Evolutionary conservation across 2,113 vertebrate species (phyloP).

Genomic region (zebrafish (Danio rerio)): GRCz12tu NC_133197.1:30624501-30625000

Average conservation of each 20-base stretch:
- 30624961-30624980: conserved; percentile 13
- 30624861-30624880: conserved; percentile 53
- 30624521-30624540: not conserved
- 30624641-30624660: conserved; percentile 8
- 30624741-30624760: not conserved
- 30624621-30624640: not conserved
- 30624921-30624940: conserved; percentile 51
- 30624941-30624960: conserved; percentile 54
- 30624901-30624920: conserved; percentile 42
- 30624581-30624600: not conserved
- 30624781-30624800: conserved; percentile 19
- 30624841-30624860: conserved; percentile 27
- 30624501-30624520: not conserved
- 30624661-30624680: conserved; percentile 26
- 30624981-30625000: not conserved
- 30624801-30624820: conserved; percentile 17
- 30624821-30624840: not conserved
- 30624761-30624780: conserved; percentile 16
- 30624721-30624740: not conserved
- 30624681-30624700: not conserved
- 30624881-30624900: conserved; percentile 57
- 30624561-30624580: conserved; percentile 35
- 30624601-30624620: conserved; percentile 4
- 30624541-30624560: not conserved
- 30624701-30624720: conserved; percentile 12